Percentiles rank a stretch among this genome's conserved stretches.
These are phyloP conservation scores for Leucophora obtusa DNA, from an alignment of 2,888 invertebrate genomes.

Conservation along the genomic window DNA sequence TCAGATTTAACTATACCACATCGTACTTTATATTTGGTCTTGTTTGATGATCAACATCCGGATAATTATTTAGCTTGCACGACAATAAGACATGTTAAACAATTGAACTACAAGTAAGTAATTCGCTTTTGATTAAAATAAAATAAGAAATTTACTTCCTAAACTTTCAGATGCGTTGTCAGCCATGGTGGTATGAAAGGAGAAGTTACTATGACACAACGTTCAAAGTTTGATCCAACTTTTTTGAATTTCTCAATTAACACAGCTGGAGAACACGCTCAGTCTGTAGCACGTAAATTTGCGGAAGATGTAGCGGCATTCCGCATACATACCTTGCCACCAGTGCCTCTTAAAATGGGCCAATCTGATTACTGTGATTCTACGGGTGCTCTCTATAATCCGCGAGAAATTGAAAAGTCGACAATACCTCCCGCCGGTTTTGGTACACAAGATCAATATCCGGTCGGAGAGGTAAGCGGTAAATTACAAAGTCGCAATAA, in stretches of 20 bases:
- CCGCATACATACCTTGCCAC: conserved; percentile 86
- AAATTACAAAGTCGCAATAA: conserved; percentile 88
- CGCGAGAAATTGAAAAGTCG: conserved; percentile 81
- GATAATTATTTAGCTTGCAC: conserved; percentile 91
- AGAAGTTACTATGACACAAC: conserved; percentile 86
- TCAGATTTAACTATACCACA: conserved; percentile 87
- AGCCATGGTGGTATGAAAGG: conserved; percentile 90
- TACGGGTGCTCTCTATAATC: conserved; percentile 89
- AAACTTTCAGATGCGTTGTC: conserved; percentile 81
- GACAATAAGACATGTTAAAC: conserved; percentile 84
- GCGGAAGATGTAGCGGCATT: conserved; percentile 86
- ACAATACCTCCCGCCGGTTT: conserved; percentile 85
- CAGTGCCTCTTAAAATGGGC: conserved; percentile 80
- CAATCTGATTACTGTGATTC: conserved; percentile 82
- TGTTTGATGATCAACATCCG: conserved; percentile 87
- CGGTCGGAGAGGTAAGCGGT: conserved; percentile 92
- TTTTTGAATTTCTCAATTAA: conserved; percentile 86
- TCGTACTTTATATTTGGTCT: conserved; percentile 88
- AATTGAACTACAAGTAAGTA: conserved; percentile 85
- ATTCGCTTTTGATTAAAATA: neutral
- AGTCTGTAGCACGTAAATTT: conserved; percentile 85
- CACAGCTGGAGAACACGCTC: conserved; percentile 83
- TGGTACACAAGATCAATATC: conserved; percentile 90
- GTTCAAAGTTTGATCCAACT: conserved; percentile 91
- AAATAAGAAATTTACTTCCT: neutral